A percentile compares a stretch with the other conserved stretches of the same genome.
Evolutionary conservation across 2,888 invertebrate species (phyloP).

Genomic region (Junonia oenone): DNA sequence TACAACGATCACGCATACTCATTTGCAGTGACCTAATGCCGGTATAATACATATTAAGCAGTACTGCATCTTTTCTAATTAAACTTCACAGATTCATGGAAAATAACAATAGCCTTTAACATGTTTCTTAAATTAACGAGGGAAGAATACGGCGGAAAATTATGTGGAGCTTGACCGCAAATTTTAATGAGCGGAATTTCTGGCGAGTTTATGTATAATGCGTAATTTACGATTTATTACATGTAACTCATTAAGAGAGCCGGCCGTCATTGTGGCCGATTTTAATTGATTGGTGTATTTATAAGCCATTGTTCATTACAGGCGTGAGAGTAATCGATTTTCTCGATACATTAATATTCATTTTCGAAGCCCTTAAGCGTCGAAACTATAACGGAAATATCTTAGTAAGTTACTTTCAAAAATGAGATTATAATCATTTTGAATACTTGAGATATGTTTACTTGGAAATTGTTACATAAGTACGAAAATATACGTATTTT

Average conservation of each 20-base stretch:
- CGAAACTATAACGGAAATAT: conserved; percentile 11
- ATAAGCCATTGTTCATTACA: conserved; percentile 5
- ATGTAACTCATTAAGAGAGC: conserved; percentile 30
- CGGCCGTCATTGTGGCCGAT: conserved; percentile 6
- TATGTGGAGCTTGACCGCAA: neutral
- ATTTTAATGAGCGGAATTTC: conserved; percentile 16
- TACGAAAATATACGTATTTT: neutral
- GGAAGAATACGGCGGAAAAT: neutral
- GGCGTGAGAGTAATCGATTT: conserved; percentile 18
- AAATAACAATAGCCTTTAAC: conserved; percentile 32
- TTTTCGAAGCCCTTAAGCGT: conserved; percentile 20
- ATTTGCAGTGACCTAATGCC: conserved; percentile 38
- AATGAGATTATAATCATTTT: no score
- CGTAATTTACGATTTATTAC: conserved; percentile 38
- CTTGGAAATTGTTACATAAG: neutral
- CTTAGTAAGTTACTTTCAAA: no score
- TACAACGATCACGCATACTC: conserved; percentile 61
- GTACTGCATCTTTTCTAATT: conserved; percentile 59
- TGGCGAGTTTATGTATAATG: conserved; percentile 26
- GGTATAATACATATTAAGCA: conserved; percentile 49
- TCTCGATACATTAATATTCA: conserved; percentile 25
- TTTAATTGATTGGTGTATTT: conserved; percentile 19
- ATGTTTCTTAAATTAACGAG: neutral
- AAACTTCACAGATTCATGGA: conserved; percentile 62
- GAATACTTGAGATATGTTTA: neutral